A percentile compares a stretch with the other conserved stretches of the same genome.
These are phyloP conservation scores for Cephalophus harveyi DNA, from an alignment of 2,113 vertebrate species.

Conservation along the genomic window DNA sequence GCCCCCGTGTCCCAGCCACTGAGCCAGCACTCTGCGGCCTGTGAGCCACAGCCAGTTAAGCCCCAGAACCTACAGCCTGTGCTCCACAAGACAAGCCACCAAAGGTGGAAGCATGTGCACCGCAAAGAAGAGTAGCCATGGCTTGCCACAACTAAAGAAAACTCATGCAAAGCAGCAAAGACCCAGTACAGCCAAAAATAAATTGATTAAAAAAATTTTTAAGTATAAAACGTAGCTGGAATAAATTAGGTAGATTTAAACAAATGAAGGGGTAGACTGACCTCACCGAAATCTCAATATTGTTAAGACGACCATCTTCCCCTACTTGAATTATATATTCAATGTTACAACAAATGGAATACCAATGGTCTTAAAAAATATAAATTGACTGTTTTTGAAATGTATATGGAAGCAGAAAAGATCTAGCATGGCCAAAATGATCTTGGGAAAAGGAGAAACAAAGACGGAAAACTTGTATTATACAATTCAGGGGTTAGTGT, in stretches of 20 bases:
- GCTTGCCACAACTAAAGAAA: not conserved
- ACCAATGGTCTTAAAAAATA: not conserved
- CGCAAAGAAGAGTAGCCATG: fast-evolving
- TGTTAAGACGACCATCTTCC: not conserved
- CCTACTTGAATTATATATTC: not conserved
- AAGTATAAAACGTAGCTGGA: not conserved
- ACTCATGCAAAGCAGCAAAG: not conserved
- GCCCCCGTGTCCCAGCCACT: not conserved
- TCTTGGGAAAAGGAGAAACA: not conserved
- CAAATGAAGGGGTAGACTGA: not conserved
- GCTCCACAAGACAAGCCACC: not conserved
- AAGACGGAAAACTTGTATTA: not conserved
- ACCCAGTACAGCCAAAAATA: not conserved
- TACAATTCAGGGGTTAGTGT: not conserved
- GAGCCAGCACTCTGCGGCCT: fast-evolving
- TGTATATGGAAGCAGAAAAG: not conserved
- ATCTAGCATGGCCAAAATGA: not conserved
- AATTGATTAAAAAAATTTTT: not conserved
- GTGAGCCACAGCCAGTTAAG: not conserved
- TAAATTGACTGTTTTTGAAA: not conserved
- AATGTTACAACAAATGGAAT: not conserved
- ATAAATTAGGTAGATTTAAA: not conserved
- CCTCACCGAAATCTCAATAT: not conserved
- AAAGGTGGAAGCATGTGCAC: not conserved
- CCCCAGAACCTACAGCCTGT: fast-evolving